Conservation (phyloP, 2,888 invertebrate genomes). For the Petrolisthes cinctipes region DNA sequence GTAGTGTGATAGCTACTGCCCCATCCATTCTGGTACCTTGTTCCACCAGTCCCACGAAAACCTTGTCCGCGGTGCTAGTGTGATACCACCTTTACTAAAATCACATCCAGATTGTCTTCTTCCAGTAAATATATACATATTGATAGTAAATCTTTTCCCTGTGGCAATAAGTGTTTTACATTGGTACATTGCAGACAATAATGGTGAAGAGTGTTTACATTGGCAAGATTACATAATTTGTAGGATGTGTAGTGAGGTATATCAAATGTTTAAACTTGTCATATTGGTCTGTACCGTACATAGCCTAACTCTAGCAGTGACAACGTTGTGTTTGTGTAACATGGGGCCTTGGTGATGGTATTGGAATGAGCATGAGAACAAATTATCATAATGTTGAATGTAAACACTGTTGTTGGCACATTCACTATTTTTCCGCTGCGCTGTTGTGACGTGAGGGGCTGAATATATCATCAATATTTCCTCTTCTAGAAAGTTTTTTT, state of each 20-base stretch:
- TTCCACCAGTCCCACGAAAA: too few species aligned
- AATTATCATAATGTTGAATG: constrained; percentile 13
- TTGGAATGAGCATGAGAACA: background rate
- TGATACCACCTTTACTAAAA: too few species aligned
- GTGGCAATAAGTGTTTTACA: constrained; percentile 7
- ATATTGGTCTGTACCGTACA: constrained; percentile 11
- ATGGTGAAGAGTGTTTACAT: constrained; percentile 9
- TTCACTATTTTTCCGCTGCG: background rate
- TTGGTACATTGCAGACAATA: background rate
- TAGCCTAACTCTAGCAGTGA: background rate
- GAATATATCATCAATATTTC: too few species aligned
- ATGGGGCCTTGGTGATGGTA: constrained; percentile 14
- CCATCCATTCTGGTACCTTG: too few species aligned
- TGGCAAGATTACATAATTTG: background rate
- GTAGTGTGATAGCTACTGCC: too few species aligned
- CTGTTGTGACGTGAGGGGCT: background rate
- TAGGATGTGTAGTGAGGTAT: background rate
- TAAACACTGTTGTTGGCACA: background rate
- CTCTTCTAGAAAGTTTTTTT: too few species aligned
- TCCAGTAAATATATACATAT: background rate
- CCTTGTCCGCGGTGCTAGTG: too few species aligned
- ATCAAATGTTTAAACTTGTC: background rate
- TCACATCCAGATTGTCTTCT: background rate
- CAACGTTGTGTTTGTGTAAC: background rate
- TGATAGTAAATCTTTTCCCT: constrained; percentile 3